phyloP scores from a whole-genome alignment of 2,888 invertebrate genomes.

The Tetragnatha montana region DNA sequence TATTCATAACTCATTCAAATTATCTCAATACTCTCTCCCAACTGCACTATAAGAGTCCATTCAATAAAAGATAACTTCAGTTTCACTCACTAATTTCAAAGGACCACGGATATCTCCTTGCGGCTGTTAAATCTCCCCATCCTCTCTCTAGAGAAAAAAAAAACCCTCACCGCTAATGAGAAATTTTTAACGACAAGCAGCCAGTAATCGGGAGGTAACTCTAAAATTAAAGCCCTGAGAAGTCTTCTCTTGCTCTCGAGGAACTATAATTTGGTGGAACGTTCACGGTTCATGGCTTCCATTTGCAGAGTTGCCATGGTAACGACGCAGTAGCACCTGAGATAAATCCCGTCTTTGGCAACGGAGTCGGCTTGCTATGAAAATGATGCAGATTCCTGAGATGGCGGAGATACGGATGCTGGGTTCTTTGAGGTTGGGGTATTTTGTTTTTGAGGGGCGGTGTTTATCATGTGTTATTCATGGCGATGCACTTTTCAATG shows the following conservation, averaged over 20 bases:
- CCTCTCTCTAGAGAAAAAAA: background rate
- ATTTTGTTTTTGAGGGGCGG: too few relatives aligned
- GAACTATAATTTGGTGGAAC: conserved; percentile 37
- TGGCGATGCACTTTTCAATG: too few relatives aligned
- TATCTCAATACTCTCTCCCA: too few relatives aligned
- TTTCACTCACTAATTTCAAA: background rate
- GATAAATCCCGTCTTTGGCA: conserved; percentile 12
- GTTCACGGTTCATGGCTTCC: conserved; percentile 37
- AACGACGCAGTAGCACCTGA: conserved; percentile 35
- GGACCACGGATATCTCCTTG: background rate
- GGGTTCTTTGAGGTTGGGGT: too few relatives aligned
- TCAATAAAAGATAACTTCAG: background rate
- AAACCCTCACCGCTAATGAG: background rate
- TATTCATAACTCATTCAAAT: too few relatives aligned
- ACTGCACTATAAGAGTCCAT: background rate
- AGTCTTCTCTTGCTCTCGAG: background rate
- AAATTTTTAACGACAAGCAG: background rate
- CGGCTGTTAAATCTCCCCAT: background rate
- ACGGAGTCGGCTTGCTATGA: background rate
- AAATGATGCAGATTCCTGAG: background rate
- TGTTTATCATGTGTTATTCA: too few relatives aligned
- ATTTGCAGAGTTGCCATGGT: conserved; percentile 32
- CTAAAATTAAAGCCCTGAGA: conserved; percentile 7
- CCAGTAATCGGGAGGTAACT: conserved; percentile 1
- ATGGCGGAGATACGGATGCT: background rate